A percentile compares a stretch with the other conserved stretches of the same genome.
Evolutionary conservation across 2,113 vertebrate species (phyloP).

Genomic region (Promerops cafer): DNA sequence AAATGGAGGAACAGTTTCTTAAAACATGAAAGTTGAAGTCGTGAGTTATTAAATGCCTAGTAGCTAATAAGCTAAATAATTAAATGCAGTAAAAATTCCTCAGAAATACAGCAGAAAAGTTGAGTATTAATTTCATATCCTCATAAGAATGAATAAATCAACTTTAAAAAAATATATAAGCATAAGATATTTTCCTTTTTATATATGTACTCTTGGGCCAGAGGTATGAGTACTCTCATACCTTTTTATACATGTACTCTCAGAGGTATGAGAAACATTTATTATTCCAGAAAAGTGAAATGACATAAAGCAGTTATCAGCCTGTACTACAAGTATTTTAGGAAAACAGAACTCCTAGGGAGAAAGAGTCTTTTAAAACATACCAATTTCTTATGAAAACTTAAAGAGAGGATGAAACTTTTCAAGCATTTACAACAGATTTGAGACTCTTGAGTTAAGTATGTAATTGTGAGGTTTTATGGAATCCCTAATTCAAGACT

Average conservation of each 20-base stretch:
- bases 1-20: background rate
- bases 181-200: background rate
- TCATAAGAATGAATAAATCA: background rate
- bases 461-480: background rate
- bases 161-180: background rate
- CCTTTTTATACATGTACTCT: background rate
- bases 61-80: background rate
- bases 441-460: background rate
- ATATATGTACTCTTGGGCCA: background rate
- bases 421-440: background rate
- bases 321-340: background rate
- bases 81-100: background rate
- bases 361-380: background rate
- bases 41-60: background rate
- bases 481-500: background rate
- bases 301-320: background rate
- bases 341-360: background rate
- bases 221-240: background rate
- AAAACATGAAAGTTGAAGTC: background rate
- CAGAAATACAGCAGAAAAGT: background rate
- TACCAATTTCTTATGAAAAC: background rate
- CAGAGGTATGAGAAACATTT: background rate
- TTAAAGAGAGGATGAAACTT: background rate
- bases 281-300: background rate
- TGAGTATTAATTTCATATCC: background rate